These are phyloP conservation scores for Myrmecobius fasciatus DNA, from an alignment of 2,113 vertebrate species.

Conservation along the genomic window DNA sequence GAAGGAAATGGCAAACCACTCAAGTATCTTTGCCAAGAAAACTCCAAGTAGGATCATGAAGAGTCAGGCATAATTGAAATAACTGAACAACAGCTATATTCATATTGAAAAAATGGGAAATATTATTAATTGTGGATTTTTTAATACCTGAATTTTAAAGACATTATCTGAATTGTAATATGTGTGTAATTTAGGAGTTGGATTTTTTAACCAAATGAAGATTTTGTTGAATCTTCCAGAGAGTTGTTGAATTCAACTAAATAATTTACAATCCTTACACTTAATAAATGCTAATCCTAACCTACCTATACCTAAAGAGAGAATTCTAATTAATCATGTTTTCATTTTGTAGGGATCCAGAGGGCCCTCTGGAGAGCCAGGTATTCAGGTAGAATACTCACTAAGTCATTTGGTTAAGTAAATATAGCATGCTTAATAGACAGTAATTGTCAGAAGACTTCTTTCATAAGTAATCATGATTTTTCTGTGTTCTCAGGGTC, in stretches of 20 bases:
- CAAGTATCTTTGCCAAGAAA: not conserved
- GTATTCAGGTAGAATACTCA: conserved; percentile 88
- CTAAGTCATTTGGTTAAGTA: not conserved
- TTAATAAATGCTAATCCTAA: not conserved
- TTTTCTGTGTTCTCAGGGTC: conserved; percentile 84
- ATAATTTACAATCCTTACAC: not conserved
- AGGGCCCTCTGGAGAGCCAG: conserved; percentile 91
- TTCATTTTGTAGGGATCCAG: conserved; percentile 88
- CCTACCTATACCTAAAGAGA: not conserved
- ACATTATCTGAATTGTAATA: not conserved
- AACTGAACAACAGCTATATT: too few relatives aligned
- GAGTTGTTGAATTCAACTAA: conserved; percentile 2
- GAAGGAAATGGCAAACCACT: not conserved
- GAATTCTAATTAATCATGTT: conserved; percentile 70
- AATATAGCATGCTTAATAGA: not conserved
- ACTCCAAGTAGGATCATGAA: not conserved
- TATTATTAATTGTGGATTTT: not conserved
- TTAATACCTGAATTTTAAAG: not conserved
- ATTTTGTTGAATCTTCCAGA: not conserved
- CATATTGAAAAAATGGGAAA: not conserved
- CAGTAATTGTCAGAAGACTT: not conserved
- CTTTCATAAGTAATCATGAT: not conserved
- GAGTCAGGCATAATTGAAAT: not conserved
- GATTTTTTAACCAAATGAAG: not conserved
- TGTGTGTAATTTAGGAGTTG: not conserved